Evolutionary conservation across 2,113 vertebrate species (phyloP), one percentile per base, ranked within the genome.

Genomic region (Colius striatus): DNA sequence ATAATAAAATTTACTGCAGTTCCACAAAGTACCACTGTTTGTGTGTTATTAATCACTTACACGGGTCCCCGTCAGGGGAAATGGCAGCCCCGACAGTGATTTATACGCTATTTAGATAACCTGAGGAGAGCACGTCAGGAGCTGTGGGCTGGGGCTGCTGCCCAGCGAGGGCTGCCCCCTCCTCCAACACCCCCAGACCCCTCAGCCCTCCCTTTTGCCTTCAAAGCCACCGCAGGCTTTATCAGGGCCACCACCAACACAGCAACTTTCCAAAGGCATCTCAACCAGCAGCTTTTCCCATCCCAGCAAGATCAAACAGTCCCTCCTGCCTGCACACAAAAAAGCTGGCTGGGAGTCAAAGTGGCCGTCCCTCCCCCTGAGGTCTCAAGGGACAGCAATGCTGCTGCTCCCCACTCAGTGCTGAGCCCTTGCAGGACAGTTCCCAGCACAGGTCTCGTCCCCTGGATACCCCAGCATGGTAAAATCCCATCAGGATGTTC

Each of bases 81-180:
- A 84, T 7, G 86, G 90, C 61, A 90, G 79, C 38, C 41, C 51
- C 12, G n/a, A 48, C 62, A 72, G 61, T 91, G 95, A 97, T 86
- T 65, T 87, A 96, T 91, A 58, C 0, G 48, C 65, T 96, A 32
- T 95, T 97, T 88, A 78, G 88, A 93, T 94, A 97, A 94, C 74
- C 71, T 27, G 47, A 88, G 72, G 87, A 87, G 78, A 68, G 66
- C 2, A 6, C 5, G 1, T 68, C 74, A 58, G 1, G 15, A 95
- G 51, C 51, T 86, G 80, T 4, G 12, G 15, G 20, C 82, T 79
- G 17, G 3, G 36, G 87, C 67, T 84, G 36, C 8, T 17, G 5
- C 75, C 53, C 16, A 7, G 57, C 7, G 1, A 61, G 61, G 63
- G 66, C 4, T 65, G 57, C 15, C 48, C 74, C 94, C 70, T 93